These are phyloP conservation scores for Drosophila quinaria DNA, from an alignment of 2,888 invertebrate genomes.

Conservation along the genomic window DNA sequence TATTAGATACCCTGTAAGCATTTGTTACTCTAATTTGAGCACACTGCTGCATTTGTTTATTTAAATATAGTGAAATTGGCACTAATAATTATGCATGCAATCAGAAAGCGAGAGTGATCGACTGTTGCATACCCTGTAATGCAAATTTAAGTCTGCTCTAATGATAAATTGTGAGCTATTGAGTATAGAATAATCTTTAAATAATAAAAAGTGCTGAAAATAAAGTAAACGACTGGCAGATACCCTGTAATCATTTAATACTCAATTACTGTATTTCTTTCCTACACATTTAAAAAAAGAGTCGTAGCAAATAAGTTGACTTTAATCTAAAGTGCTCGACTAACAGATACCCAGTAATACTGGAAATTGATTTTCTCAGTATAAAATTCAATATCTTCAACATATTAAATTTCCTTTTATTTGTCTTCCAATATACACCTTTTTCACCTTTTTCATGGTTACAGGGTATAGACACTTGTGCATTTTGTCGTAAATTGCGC, in stretches of 20 bases:
- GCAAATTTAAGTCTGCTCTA: neutral
- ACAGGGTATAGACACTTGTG: constrained; percentile 4
- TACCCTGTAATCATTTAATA: neutral
- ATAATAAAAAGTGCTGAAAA: too few species aligned
- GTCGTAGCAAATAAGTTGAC: neutral
- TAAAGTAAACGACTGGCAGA: neutral
- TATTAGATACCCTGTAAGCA: neutral
- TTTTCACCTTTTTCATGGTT: neutral
- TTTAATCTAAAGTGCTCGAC: neutral
- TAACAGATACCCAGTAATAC: neutral
- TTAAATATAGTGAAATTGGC: neutral
- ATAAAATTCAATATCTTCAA: neutral
- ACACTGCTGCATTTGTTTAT: neutral
- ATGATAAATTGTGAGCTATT: too few species aligned
- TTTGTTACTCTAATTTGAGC: neutral
- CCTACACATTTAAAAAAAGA: neutral
- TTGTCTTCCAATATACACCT: neutral
- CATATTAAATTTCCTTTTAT: neutral
- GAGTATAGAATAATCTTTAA: too few species aligned
- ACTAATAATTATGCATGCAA: neutral
- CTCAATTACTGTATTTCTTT: too few species aligned
- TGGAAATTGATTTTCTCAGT: too few species aligned
- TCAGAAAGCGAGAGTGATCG: neutral
- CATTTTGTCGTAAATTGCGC: constrained; percentile 4
- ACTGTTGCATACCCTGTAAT: neutral